These are phyloP conservation scores for Lasioglossum figueresi DNA, from an alignment of 2,888 invertebrate genomes.

Conservation along the genomic window DNA sequence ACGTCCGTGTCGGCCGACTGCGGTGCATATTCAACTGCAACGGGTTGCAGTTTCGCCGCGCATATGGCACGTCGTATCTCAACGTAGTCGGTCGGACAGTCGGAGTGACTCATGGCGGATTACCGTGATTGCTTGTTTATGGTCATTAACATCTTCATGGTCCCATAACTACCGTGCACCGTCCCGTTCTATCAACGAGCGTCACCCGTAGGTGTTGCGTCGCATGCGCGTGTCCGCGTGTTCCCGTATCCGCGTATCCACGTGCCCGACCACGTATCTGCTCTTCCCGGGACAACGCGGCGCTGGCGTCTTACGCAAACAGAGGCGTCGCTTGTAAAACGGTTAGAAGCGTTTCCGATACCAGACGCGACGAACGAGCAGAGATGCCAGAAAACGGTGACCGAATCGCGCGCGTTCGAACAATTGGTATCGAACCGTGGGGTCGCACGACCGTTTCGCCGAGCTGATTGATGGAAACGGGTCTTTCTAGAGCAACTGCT, in stretches of 20 bases:
- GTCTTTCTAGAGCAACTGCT: constrained; percentile 79
- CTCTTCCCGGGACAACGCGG: not conserved
- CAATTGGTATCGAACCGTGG: constrained; percentile 60
- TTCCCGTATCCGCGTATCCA: not conserved
- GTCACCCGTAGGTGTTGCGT: constrained; percentile 62
- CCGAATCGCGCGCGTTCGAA: constrained; percentile 41
- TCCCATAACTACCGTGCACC: constrained; percentile 81
- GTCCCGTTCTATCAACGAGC: constrained; percentile 78
- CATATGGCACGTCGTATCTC: constrained; percentile 82
- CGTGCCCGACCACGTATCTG: not conserved
- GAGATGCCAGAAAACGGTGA: not conserved
- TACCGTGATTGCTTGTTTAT: constrained; percentile 84
- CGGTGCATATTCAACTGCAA: constrained; percentile 64
- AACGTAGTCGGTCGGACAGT: constrained; percentile 80
- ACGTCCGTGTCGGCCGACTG: constrained; percentile 26
- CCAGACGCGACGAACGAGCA: not conserved
- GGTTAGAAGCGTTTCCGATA: not conserved
- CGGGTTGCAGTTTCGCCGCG: constrained; percentile 77
- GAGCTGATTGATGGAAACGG: constrained; percentile 83
- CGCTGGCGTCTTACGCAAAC: not conserved
- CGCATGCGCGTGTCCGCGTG: constrained; percentile 34
- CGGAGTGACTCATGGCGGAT: constrained; percentile 84
- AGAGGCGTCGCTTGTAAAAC: not conserved
- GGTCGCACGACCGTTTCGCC: constrained; percentile 77
- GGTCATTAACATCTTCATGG: constrained; percentile 84